Evolutionary conservation across 1,140 invertebrate genomes (phyloP).

Genomic region (Rhynchophorus ferrugineus): DNA sequence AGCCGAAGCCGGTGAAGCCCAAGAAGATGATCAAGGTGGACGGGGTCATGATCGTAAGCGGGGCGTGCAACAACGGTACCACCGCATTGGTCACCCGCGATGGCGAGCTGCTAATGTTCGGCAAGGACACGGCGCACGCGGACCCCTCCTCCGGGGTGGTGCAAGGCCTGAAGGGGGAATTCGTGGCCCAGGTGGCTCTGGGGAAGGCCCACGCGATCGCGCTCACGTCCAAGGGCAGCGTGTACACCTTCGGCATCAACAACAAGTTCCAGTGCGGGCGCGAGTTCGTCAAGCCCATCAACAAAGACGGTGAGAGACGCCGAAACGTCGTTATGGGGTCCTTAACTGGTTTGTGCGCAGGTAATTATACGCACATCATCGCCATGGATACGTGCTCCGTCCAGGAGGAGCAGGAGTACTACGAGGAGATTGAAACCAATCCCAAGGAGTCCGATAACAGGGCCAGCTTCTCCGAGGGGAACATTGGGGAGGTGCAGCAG

Average conservation of each 20-base stretch:
- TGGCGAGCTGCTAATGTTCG: slow-evolving; percentile 87
- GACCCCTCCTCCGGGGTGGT: slow-evolving; percentile 67
- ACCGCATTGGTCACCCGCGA: slow-evolving; percentile 85
- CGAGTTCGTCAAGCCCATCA: slow-evolving; percentile 61
- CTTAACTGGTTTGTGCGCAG: too few relatives aligned
- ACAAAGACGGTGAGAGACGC: slow-evolving; percentile 48
- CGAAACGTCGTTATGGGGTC: too few relatives aligned
- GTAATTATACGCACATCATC: slow-evolving; percentile 41
- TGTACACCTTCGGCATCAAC: slow-evolving; percentile 95
- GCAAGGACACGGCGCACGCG: slow-evolving; percentile 87
- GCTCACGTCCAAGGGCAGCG: slow-evolving; percentile 78
- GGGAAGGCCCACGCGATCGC: slow-evolving; percentile 93
- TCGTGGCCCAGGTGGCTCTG: slow-evolving; percentile 75
- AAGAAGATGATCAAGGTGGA: slow-evolving; percentile 90
- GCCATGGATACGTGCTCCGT: slow-evolving; percentile 57
- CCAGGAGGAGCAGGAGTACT: slow-evolving; percentile 48
- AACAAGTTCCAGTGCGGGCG: slow-evolving; percentile 97
- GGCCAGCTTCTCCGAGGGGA: slow-evolving; percentile 47
- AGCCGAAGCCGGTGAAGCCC: slow-evolving; percentile 84
- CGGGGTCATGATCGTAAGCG: slow-evolving; percentile 69
- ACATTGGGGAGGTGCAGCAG: slow-evolving; percentile 33
- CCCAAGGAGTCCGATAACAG: slow-evolving; percentile 32
- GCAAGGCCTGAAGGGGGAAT: slow-evolving; percentile 68
- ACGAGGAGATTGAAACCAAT: slow-evolving; percentile 34
- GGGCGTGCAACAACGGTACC: slow-evolving; percentile 90